Conservation (phyloP, 2,888 invertebrate genomes). For the Deroplatys truncata region DNA sequence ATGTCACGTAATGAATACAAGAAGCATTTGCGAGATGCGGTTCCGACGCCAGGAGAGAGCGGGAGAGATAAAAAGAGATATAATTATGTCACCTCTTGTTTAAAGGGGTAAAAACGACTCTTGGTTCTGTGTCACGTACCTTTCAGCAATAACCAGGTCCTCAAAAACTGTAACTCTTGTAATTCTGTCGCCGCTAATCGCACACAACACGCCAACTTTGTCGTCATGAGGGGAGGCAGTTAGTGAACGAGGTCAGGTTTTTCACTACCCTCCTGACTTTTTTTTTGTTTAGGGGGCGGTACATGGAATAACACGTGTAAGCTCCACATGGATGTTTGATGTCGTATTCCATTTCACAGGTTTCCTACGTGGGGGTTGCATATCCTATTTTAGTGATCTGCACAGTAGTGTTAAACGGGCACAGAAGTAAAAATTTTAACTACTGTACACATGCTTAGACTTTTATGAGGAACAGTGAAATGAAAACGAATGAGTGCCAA, state of each 20-base stretch:
- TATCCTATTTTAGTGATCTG: too few relatives aligned
- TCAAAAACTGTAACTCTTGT: neutral
- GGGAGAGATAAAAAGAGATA: neutral
- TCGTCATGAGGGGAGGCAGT: neutral
- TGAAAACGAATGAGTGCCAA: too few relatives aligned
- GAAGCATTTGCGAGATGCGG: neutral
- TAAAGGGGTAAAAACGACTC: neutral
- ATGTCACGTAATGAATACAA: neutral
- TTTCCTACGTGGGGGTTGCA: neutral
- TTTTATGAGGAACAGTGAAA: too few relatives aligned
- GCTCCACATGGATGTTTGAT: neutral
- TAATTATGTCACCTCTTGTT: neutral
- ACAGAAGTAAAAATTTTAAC: too few relatives aligned
- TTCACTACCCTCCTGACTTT: neutral
- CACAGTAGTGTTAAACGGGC: too few relatives aligned
- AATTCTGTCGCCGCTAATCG: neutral
- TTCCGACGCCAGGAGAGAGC: too few relatives aligned
- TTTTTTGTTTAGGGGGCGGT: too few relatives aligned
- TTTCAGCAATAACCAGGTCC: neutral
- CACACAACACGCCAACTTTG: neutral
- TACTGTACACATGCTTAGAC: too few relatives aligned
- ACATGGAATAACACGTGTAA: neutral
- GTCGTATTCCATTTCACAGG: neutral
- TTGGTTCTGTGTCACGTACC: neutral
- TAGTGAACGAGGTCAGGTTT: neutral